Percentiles rank a stretch among this genome's conserved stretches.
Evolutionary conservation across 2,113 vertebrate species (phyloP).

Genomic region (Pteruthius melanotis): DNA sequence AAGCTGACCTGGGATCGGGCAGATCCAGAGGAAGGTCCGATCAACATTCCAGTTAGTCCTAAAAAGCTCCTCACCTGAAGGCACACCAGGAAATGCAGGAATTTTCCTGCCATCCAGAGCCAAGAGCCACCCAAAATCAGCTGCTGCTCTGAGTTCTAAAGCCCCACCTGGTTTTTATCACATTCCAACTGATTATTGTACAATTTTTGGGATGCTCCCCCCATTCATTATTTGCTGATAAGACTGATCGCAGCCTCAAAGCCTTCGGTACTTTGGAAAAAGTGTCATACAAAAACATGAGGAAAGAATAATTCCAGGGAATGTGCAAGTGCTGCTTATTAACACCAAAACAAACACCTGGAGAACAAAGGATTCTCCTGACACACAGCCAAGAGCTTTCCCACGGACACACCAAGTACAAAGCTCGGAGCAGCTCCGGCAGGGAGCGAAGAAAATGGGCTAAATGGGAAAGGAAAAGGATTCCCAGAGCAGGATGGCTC

Average conservation of each 20-base stretch:
- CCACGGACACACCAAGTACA: fast-evolving
- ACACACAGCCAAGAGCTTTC: background rate
- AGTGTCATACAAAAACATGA: background rate
- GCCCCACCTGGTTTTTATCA: background rate
- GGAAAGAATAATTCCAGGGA: background rate
- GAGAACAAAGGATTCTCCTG: background rate
- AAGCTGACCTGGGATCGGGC: background rate
- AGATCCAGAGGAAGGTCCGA: background rate
- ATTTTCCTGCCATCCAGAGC: background rate
- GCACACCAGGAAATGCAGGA: background rate
- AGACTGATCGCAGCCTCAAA: background rate
- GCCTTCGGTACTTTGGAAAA: background rate
- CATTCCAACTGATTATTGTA: background rate
- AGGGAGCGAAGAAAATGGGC: background rate
- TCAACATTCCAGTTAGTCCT: background rate
- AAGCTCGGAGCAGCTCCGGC: background rate
- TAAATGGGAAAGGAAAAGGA: background rate
- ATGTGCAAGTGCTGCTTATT: background rate
- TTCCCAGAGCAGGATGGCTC: background rate
- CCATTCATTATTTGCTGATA: background rate
- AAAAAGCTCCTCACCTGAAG: background rate
- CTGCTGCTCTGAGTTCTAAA: background rate
- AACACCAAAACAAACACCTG: background rate
- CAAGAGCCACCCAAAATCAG: background rate
- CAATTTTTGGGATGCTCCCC: background rate